Evolutionary conservation across 2,888 invertebrate genomes (phyloP), one percentile per base, ranked within the genome.

Genomic region (Leptopilina drosophilae): DNA sequence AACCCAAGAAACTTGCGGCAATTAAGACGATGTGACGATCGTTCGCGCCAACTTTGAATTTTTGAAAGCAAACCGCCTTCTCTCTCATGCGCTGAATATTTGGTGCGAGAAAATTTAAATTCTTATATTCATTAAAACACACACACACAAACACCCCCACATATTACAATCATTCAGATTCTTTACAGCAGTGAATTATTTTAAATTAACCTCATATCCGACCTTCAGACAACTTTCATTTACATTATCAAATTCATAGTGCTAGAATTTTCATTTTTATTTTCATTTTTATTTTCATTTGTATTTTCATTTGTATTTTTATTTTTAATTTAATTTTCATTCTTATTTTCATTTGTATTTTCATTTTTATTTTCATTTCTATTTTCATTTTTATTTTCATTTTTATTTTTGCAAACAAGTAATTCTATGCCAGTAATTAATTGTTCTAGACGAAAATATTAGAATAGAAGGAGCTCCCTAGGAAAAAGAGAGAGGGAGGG

Each of bases 31-130:
- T 73, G 53, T 73, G 40, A 73, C 53, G 73, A 73, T 73, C 73
- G 73, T 15, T 73, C 73, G 73, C 73, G 73, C 73, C 73, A 73
- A 73, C 73, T 73, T 73, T 56, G 73, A 73, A 73, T 73, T 73
- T 20, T 73, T 56, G 56, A 73, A 73, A 56, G 73, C 73, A 33
- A 56, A 56, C 56, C 53, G 73, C 56, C 73, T 73, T 20, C 20
- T 1, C 1, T 20, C 20, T 20, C 20, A 20, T 20, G 20, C 20
- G 20, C 20, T 20, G 20, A 20, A 20, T 20, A 20, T 20, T 56
- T n/a, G 40, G 73, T 33, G 49, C 49, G 73, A 73, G 56, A 73
- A 20, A 73, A 73, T 73, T 73, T 53, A 59, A 73, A 73, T 56
- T 59, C 73, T 53, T 33, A 33, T 33, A n/a, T 40, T 73, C 40